Evolutionary conservation across 2,797 vertebrate species (phyloP).

Genomic region (Myripristis jacobus): DNA sequence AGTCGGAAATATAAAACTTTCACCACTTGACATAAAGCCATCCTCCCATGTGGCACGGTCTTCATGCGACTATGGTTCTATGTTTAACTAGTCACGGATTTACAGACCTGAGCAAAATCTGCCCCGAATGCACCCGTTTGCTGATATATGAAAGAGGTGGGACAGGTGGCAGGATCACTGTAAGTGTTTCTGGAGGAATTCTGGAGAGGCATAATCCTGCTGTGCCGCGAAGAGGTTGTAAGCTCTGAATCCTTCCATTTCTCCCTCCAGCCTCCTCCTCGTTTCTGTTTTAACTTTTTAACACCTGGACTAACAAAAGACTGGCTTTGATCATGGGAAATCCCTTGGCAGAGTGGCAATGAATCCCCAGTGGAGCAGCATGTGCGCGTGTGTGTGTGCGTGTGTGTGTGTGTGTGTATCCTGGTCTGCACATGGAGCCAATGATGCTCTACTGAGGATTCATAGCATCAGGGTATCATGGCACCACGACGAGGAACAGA

Average conservation of each 20-base stretch:
- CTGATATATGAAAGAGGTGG: slow-evolving; percentile 14
- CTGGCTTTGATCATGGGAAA: slow-evolving; percentile 79
- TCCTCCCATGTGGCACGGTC: slow-evolving; percentile 6
- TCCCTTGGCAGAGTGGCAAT: slow-evolving; percentile 71
- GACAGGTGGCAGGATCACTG: slow-evolving; percentile 50
- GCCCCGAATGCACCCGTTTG: slow-evolving; percentile 17
- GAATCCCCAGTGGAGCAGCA: slow-evolving; percentile 63
- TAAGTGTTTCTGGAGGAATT: slow-evolving; percentile 36
- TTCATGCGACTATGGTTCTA: slow-evolving; percentile 15
- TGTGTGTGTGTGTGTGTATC: slow-evolving; percentile 39
- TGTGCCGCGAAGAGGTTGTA: slow-evolving; percentile 59
- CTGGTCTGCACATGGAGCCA: slow-evolving; percentile 46
- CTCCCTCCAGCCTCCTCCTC: slow-evolving; percentile 64
- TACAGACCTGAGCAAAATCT: slow-evolving; percentile 1
- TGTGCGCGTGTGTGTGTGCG: slow-evolving; percentile 25
- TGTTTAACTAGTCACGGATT: slow-evolving; percentile 20
- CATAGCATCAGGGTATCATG: slow-evolving; percentile 51
- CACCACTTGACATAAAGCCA: slow-evolving; percentile 11
- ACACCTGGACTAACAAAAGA: slow-evolving; percentile 82
- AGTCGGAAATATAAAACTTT: slow-evolving; percentile 25
- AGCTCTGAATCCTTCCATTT: slow-evolving; percentile 56
- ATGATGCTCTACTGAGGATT: slow-evolving; percentile 59
- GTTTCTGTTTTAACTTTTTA: slow-evolving; percentile 75
- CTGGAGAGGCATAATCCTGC: slow-evolving; percentile 46
- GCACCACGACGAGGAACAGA: slow-evolving; percentile 45